Base-by-base conservation (phyloP, 2,113 vertebrate species). In the Syngnathus floridae region DNA sequence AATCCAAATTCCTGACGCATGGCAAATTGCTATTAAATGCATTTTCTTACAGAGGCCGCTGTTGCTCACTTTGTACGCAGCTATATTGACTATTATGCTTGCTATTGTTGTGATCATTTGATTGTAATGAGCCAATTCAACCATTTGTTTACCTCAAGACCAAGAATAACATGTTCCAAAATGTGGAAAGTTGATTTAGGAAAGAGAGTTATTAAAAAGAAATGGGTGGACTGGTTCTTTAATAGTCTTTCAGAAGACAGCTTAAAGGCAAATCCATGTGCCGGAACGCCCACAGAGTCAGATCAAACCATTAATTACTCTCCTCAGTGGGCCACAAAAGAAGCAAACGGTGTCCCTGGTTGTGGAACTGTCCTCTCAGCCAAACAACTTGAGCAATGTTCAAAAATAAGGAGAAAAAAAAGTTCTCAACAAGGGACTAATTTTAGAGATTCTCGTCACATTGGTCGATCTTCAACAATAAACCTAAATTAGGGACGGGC, bases 291-390 rank as follows among this genome's bases (percentile, higher is more conserved):
- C 26, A 31, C 26, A 70, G 71, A 79, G 76, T 66, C 59, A 65
- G 59, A 76, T 71, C 67, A 75, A 65, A 46, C 69, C 58, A 77
- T 80, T 75, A 83, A 82, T 88, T 87, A 84, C 79, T 61, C 77
- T 70, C 78, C 79, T 68, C 71, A 78, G 75, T 82, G 80, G 70
- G 65, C 46, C 70, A 51, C 69, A 67, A 37, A 71, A 66, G 64
- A 62, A 71, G 66, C 64, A 72, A 73, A 67, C 71, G 57, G n/a
- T 17, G 26, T 60, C 49, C 69, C 59, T 46, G 69, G 66, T 31
- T 55, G 16, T 37, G 14, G 67, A 22, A 40, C 55, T 70, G 75
- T 61, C 74, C 68, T 54, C 37, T 63, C 26, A 17, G 66, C 58
- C 69, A 43, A 64, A 68, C 67, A 72, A 66, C 55, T 48, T 55